Percentiles rank a stretch among this genome's conserved stretches.
Conservation (phyloP, 2,797 vertebrate genomes). For the Spatula versicolor region DNA sequence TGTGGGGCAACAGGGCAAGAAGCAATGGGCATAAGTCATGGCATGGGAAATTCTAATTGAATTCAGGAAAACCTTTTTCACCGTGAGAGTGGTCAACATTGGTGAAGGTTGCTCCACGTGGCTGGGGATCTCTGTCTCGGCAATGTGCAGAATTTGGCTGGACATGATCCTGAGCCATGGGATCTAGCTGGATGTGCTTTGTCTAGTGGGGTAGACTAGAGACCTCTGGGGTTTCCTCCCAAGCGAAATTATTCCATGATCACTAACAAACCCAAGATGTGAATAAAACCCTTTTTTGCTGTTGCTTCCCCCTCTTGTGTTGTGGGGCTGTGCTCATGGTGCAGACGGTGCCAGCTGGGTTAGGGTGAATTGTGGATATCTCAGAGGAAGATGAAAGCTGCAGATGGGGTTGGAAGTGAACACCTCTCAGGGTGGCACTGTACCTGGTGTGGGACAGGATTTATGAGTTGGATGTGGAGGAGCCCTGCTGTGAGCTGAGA, state of each 20-base stretch:
- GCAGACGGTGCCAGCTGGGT: neutral
- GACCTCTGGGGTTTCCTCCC: neutral
- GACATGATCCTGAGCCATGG: accelerated
- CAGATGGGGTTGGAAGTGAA: neutral
- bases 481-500: neutral
- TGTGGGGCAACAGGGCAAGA: neutral
- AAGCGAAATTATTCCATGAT: neutral
- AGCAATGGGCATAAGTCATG: no score
- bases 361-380: neutral
- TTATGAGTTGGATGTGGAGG: neutral
- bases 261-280: neutral
- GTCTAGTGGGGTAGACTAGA: neutral
- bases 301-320: neutral
- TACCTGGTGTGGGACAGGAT: neutral
- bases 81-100: neutral
- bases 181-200: neutral
- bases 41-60: neutral
- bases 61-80: neutral
- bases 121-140: neutral
- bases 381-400: neutral
- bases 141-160: neutral
- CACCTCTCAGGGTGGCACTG: accelerated
- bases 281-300: neutral
- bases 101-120: neutral
- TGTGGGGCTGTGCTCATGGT: neutral